Conservation (phyloP, 1,140 invertebrate species). For the Drosophila equinoxialis region DNA sequence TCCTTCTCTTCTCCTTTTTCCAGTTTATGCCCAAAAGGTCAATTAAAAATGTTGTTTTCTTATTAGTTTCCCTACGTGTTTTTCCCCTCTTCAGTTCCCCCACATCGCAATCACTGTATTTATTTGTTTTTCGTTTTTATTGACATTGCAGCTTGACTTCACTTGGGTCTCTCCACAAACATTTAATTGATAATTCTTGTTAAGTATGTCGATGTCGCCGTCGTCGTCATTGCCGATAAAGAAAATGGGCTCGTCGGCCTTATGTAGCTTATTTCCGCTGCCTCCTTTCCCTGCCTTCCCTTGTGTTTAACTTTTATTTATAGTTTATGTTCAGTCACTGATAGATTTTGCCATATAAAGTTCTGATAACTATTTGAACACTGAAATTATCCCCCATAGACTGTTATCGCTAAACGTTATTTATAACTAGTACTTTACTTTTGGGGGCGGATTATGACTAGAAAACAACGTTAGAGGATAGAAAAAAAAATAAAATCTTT, state of each 20-base stretch:
- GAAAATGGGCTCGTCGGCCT: conserved; percentile 42
- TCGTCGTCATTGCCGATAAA: conserved; percentile 53
- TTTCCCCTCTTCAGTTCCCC: conserved; percentile 6
- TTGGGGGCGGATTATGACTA: background rate
- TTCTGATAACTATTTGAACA: conserved; percentile 27
- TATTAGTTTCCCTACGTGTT: conserved; percentile 51
- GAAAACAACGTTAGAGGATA: too few relatives aligned
- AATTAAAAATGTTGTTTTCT: conserved; percentile 68
- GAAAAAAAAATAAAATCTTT: too few relatives aligned
- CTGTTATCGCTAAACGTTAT: conserved; percentile 68
- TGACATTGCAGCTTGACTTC: conserved; percentile 65
- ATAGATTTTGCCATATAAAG: conserved; percentile 51
- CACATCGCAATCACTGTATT: conserved; percentile 9
- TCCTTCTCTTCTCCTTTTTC: background rate
- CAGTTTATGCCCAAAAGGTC: conserved; percentile 54
- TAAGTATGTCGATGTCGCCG: conserved; percentile 26
- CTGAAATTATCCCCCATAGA: conserved; percentile 35
- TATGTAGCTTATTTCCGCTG: conserved; percentile 5
- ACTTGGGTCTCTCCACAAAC: conserved; percentile 42
- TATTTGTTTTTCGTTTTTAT: conserved; percentile 56
- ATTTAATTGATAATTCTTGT: conserved; percentile 76
- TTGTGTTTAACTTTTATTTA: conserved; percentile 50
- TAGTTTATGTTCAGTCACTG: conserved; percentile 50
- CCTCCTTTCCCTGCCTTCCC: conserved; percentile 5
- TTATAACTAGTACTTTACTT: conserved; percentile 40